Conservation (phyloP, 2,113 vertebrate species). For the Cricetomys ansorgei region DNA sequence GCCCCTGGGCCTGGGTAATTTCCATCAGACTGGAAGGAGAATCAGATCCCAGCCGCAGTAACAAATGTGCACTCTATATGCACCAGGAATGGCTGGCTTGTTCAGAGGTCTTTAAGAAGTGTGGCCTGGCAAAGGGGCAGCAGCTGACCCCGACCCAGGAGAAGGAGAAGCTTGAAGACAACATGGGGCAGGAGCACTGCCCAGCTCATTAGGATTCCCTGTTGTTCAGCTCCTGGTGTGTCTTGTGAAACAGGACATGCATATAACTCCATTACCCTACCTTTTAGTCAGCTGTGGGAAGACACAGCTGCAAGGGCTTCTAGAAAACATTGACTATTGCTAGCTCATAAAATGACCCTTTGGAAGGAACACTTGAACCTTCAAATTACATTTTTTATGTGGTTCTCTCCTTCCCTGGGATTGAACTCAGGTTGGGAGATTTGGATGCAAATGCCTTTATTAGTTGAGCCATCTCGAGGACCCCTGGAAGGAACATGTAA, state of each 20-base stretch:
- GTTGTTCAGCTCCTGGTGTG: neutral
- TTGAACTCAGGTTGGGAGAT: neutral
- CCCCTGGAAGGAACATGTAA: neutral
- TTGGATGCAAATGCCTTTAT: neutral
- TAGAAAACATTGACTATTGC: neutral
- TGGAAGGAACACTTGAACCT: neutral
- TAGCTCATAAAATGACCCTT: neutral
- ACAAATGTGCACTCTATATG: neutral
- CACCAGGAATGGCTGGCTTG: neutral
- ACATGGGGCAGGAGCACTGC: neutral
- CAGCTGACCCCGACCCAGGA: neutral
- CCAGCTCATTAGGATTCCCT: neutral
- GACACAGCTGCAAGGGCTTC: neutral
- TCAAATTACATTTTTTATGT: neutral
- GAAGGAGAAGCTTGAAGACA: neutral
- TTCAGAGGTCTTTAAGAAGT: neutral
- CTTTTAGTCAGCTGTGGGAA: neutral
- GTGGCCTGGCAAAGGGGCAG: neutral
- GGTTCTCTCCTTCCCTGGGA: neutral
- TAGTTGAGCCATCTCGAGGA: neutral
- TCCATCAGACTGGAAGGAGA: slow-evolving; percentile 37
- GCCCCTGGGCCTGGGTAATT: slow-evolving; percentile 61
- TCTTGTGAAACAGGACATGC: neutral
- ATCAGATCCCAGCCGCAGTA: slow-evolving; percentile 24
- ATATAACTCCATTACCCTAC: neutral